A percentile compares a stretch with the other conserved stretches of the same genome.
phyloP scores from a whole-genome alignment of 1,140 invertebrate genomes.

The Lerema accius region DNA sequence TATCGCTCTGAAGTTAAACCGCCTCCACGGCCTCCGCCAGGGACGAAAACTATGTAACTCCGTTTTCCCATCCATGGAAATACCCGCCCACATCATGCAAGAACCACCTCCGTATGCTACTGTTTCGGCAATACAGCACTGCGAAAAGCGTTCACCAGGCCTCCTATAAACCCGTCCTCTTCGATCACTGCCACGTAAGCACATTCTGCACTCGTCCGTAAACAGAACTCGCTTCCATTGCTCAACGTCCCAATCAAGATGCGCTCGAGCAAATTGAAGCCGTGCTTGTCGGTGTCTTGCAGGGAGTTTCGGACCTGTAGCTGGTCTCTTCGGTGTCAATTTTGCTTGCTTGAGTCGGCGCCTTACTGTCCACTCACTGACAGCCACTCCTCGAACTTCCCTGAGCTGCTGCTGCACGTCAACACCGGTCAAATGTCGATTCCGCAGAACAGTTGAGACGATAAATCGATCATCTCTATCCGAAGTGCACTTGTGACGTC shows the following conservation, averaged over 20 bases:
- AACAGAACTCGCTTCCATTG: neutral
- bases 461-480: slow-evolving; percentile 35
- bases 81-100: slow-evolving; percentile 4
- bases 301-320: neutral
- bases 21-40: slow-evolving; percentile 1
- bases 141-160: too few relatives aligned
- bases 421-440: slow-evolving; percentile 24
- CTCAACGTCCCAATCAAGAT: neutral
- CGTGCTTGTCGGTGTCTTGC: neutral
- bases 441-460: slow-evolving; percentile 12
- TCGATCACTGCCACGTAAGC: neutral
- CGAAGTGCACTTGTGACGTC: slow-evolving; percentile 10
- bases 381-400: neutral
- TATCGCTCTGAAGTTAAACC: too few relatives aligned
- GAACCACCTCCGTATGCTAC: slow-evolving; percentile 10
- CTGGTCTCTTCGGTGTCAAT: neutral
- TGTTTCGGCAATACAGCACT: neutral
- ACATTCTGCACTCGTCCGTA: neutral
- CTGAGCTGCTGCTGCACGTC: slow-evolving; percentile 11
- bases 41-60: slow-evolving; percentile 23
- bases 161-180: neutral
- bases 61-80: slow-evolving; percentile 15
- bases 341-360: slow-evolving; percentile 11
- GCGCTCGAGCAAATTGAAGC: neutral
- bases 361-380: slow-evolving; percentile 16